Evolutionary conservation across 2,888 invertebrate species (phyloP), one percentile per base, ranked within the genome.

Genomic region (Habroteleia sp.): DNA sequence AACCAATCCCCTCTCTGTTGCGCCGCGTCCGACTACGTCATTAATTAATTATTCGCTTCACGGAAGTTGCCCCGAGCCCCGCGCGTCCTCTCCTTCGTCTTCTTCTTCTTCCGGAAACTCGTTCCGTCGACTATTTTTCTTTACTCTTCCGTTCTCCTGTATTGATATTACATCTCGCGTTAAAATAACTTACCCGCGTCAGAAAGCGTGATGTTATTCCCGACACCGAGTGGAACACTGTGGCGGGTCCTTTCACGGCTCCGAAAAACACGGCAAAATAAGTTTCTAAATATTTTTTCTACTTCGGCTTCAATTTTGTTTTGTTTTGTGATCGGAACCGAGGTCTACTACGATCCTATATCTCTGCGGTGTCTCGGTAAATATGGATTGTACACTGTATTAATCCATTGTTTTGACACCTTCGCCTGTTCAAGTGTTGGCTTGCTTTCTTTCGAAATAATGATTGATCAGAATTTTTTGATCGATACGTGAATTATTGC

Each of bases 21-120:
- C 63, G 11, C 52, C 52, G 6, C 71, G 33, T 58, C 56, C 33
- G 35, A 52, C 58, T 46, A 27, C 54, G 62, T 74, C 69, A 69
- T 74, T 74, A 58, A 69, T 74, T 74, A 74, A 74, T 74, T 68
- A 74, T 74, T 74, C 65, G 50, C 52, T 62, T 50, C 58, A 58
- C 62, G 63, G 39, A 62, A 60, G 54, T 46, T 41, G 44, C 8
- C 52, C n/a, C 25, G 23, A 27, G 8, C 48, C 17, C 11, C 31
- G 7, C 2, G 2, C 20, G 20, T 20, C 8, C 33, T 33, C 8
- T 5, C 42, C 25, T n/a, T 42, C 25, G 25, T 10, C 25, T 42
- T 42, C 42, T 17, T 48, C 41, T 10, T 13, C 42, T 44, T 20
- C 31, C 23, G 68, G 33, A 48, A 56, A 37, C 56, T 56, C 31